A percentile compares a stretch with the other conserved stretches of the same genome.
These are phyloP conservation scores for Brachycybe producta DNA, from an alignment of 2,888 invertebrate species.

Conservation along the genomic window DNA sequence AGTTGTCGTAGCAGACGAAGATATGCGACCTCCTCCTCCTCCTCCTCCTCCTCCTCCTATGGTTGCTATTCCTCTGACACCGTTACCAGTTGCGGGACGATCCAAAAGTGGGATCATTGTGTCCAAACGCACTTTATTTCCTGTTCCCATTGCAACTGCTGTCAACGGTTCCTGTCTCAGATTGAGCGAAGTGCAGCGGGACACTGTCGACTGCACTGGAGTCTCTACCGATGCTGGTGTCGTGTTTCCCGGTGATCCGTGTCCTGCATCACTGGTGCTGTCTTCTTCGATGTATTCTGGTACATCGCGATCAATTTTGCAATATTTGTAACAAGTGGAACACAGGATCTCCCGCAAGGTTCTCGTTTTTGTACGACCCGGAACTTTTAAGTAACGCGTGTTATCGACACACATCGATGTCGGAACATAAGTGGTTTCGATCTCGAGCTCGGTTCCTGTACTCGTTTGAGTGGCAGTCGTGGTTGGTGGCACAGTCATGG, in stretches of 20 bases:
- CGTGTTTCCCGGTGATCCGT: slow-evolving; percentile 31
- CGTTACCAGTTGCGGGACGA: slow-evolving; percentile 13
- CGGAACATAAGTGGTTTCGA: slow-evolving; percentile 52
- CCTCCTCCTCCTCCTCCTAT: too few species aligned
- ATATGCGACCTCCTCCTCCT: too few species aligned
- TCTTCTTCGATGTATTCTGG: slow-evolving; percentile 44
- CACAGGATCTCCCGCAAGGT: slow-evolving; percentile 12
- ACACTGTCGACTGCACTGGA: slow-evolving; percentile 70
- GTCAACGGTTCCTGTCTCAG: slow-evolving; percentile 47
- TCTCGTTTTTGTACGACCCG: slow-evolving; percentile 18
- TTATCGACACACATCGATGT: slow-evolving; percentile 31
- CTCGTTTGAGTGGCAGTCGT: slow-evolving; percentile 7
- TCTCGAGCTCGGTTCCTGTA: slow-evolving; percentile 23
- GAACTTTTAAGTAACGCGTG: slow-evolving; percentile 18
- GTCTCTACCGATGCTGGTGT: slow-evolving; percentile 65
- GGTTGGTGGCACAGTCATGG: slow-evolving; percentile 4
- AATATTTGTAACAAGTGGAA: slow-evolving; percentile 39
- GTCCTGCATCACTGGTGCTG: slow-evolving; percentile 28
- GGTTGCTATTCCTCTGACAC: slow-evolving; percentile 8
- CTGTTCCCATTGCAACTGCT: neutral
- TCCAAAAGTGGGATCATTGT: slow-evolving; percentile 20
- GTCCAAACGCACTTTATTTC: slow-evolving; percentile 5
- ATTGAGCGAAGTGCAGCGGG: slow-evolving; percentile 68
- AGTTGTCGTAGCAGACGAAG: slow-evolving; percentile 16
- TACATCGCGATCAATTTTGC: slow-evolving; percentile 60